A percentile compares a stretch with the other conserved stretches of the same genome.
Evolutionary conservation across 1,140 invertebrate species (phyloP).

Genomic region (Parapsyche elsis): DNA sequence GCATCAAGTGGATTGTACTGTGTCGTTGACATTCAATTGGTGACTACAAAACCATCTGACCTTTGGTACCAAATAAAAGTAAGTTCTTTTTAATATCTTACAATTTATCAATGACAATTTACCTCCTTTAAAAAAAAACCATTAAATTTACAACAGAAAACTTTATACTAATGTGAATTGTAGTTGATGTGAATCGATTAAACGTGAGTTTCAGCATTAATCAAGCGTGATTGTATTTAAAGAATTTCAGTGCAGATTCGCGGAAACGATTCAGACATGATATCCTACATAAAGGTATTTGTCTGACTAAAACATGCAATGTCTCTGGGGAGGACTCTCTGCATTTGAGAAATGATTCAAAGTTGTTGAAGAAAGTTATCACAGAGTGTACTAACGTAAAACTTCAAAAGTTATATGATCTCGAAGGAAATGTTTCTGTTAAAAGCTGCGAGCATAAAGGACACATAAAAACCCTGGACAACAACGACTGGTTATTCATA

Average conservation of each 20-base stretch:
- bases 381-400: not conserved
- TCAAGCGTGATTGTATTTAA: no score
- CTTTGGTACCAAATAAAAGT: constrained; percentile 65
- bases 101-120: no score
- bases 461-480: not conserved
- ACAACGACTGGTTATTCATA: constrained; percentile 11
- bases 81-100: no score
- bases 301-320: constrained; percentile 60
- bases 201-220: no score
- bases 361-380: not conserved
- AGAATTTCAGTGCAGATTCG: constrained; percentile 61
- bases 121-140: constrained; percentile 8
- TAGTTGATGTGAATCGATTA: no score
- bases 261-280: constrained; percentile 68
- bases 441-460: constrained; percentile 18
- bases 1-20: constrained; percentile 61
- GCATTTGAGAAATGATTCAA: not conserved
- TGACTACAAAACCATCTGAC: constrained; percentile 56
- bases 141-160: no score
- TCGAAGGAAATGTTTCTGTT: constrained; percentile 20
- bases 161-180: no score
- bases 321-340: not conserved
- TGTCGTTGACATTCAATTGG: constrained; percentile 64
- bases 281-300: constrained; percentile 66
- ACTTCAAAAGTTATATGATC: not conserved